Evolutionary conservation across 2,113 vertebrate genomes (phyloP).

Genomic region (Oriolus oriolus): DNA sequence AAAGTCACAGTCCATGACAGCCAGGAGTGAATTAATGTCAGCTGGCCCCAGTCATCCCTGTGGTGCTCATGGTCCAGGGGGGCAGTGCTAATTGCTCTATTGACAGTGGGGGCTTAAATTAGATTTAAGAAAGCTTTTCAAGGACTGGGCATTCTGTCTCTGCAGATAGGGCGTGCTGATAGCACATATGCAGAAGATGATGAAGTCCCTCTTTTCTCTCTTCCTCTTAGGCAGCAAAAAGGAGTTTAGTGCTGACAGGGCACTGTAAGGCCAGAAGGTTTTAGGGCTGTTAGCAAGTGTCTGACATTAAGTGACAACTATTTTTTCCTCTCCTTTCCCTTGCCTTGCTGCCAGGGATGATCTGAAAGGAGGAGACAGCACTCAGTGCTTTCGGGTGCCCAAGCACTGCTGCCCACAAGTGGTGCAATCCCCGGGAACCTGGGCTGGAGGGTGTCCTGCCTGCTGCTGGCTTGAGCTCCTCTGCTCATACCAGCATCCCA

Average conservation of each 20-base stretch:
- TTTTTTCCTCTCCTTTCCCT: not conserved
- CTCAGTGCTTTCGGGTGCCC: accelerated
- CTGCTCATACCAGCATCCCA: accelerated
- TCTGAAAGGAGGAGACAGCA: not conserved
- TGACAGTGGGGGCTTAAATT: conserved; percentile 22
- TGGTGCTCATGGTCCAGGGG: not conserved
- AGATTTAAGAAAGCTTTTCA: conserved; percentile 32
- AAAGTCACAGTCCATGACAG: not conserved
- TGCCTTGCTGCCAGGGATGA: not conserved
- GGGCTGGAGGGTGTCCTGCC: accelerated
- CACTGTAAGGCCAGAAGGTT: not conserved
- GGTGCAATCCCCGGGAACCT: accelerated
- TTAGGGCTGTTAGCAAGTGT: not conserved
- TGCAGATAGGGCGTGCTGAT: conserved; percentile 17
- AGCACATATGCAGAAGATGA: not conserved
- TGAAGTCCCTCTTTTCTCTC: not conserved
- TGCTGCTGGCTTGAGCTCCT: accelerated
- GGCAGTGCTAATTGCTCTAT: not conserved
- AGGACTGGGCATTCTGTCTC: not conserved
- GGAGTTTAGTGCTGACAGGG: not conserved
- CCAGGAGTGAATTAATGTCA: not conserved
- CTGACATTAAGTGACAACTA: not conserved
- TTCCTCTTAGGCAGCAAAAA: not conserved
- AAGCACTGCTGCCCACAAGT: accelerated
- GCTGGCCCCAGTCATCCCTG: not conserved